A percentile compares a stretch with the other conserved stretches of the same genome.
phyloP scores from a whole-genome alignment of 2,797 vertebrate species.

The Aulostomus chinensis region DNA sequence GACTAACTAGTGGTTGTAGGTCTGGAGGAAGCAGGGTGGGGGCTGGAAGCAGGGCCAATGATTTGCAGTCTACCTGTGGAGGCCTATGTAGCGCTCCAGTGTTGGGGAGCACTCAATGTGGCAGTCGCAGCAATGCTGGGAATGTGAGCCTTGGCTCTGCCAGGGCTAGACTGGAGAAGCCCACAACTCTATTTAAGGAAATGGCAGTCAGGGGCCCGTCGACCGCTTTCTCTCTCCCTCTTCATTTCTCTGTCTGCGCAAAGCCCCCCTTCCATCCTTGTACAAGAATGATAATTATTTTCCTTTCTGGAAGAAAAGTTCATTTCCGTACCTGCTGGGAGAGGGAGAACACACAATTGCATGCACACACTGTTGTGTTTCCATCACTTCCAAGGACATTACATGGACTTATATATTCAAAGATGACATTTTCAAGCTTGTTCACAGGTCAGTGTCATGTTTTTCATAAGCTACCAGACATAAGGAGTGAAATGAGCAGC shows the following conservation, averaged over 20 bases:
- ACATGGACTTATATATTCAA: too few species aligned
- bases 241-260: constrained; percentile 37
- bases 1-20: constrained; percentile 13
- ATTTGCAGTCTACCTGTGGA: constrained; percentile 70
- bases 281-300: constrained; percentile 63
- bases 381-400: too few species aligned
- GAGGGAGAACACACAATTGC: constrained; percentile 2
- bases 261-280: constrained; percentile 38
- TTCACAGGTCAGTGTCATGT: too few species aligned
- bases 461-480: too few species aligned
- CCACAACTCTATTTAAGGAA: constrained; percentile 82
- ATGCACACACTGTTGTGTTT: too few species aligned
- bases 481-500: too few species aligned
- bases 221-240: constrained; percentile 38
- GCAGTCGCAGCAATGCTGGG: constrained; percentile 71
- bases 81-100: constrained; percentile 29
- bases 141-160: constrained; percentile 73
- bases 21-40: constrained; percentile 14
- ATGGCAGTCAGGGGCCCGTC: constrained; percentile 65
- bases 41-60: constrained; percentile 6
- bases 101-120: constrained; percentile 62
- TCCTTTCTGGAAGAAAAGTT: constrained; percentile 65
- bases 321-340: constrained; percentile 61
- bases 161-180: constrained; percentile 63
- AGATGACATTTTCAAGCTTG: too few species aligned